Conservation (phyloP, 2,113 vertebrate species). For the Xyliphius kryptos region DNA sequence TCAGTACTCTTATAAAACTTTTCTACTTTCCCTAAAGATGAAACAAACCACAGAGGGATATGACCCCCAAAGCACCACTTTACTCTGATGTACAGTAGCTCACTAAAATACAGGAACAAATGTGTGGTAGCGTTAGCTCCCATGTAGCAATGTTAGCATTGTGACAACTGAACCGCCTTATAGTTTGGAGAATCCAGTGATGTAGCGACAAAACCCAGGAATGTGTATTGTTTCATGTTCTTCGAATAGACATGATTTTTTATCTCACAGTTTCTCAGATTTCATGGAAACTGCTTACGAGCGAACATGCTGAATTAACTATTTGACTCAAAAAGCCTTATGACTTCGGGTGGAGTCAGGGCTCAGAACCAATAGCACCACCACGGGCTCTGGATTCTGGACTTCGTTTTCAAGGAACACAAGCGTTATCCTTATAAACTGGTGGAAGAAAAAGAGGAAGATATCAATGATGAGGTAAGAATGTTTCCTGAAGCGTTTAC, state of each 20-base stretch:
- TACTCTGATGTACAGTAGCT: too few species aligned
- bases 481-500: too few species aligned
- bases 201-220: too few species aligned
- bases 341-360: conserved; percentile 5
- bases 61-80: too few species aligned
- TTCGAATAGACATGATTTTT: not conserved
- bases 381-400: not conserved
- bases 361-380: conserved; percentile 2
- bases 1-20: too few species aligned
- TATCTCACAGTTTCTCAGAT: not conserved
- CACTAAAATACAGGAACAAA: too few species aligned
- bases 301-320: conserved; percentile 1
- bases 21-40: too few species aligned
- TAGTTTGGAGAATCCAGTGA: too few species aligned
- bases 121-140: too few species aligned
- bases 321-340: not conserved
- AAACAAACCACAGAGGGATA: too few species aligned
- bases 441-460: not conserved
- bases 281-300: conserved; percentile 14
- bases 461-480: conserved; percentile 24
- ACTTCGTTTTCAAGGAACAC: not conserved
- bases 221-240: not conserved
- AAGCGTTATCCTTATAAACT: not conserved
- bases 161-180: too few species aligned
- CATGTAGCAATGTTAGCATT: too few species aligned